phyloP scores from a whole-genome alignment of 1,140 invertebrate genomes.

The Drosophila sucinea region DNA sequence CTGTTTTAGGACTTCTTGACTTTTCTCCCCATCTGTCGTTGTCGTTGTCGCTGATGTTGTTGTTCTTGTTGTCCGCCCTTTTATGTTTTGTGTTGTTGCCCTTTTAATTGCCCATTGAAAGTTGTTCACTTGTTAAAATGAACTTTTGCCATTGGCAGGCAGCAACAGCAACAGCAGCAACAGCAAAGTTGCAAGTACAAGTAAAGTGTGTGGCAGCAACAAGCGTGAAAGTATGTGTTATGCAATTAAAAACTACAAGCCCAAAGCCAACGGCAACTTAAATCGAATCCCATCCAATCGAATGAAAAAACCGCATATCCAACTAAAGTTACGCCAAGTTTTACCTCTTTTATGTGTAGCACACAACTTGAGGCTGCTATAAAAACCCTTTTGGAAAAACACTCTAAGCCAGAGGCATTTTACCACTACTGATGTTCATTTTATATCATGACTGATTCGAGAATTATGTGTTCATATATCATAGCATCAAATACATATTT shows the following conservation, averaged over 20 bases:
- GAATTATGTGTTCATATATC: too few relatives aligned
- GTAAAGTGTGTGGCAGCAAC: conserved; percentile 67
- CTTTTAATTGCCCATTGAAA: conserved; percentile 81
- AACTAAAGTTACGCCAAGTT: not conserved
- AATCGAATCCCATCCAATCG: conserved; percentile 40
- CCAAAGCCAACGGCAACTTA: conserved; percentile 27
- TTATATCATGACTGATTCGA: too few relatives aligned
- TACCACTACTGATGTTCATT: too few relatives aligned
- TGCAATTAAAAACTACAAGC: conserved; percentile 67
- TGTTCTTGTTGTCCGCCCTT: conserved; percentile 38
- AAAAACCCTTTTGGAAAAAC: too few relatives aligned
- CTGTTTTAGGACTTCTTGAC: not conserved
- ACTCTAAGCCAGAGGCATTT: too few relatives aligned
- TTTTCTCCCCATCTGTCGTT: not conserved
- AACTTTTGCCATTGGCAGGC: conserved; percentile 68
- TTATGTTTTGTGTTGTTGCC: conserved; percentile 67
- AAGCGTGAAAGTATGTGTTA: conserved; percentile 76
- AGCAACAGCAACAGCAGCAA: not conserved
- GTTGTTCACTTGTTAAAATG: conserved; percentile 80
- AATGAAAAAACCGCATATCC: not conserved
- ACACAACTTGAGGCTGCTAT: too few relatives aligned
- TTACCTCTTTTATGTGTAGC: not conserved
- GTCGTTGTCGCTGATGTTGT: conserved; percentile 1
- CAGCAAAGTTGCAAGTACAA: conserved; percentile 34
- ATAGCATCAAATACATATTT: too few relatives aligned